Evolutionary conservation across 2,888 invertebrate genomes (phyloP).

Genomic region (Lamellibrachia columna): DNA sequence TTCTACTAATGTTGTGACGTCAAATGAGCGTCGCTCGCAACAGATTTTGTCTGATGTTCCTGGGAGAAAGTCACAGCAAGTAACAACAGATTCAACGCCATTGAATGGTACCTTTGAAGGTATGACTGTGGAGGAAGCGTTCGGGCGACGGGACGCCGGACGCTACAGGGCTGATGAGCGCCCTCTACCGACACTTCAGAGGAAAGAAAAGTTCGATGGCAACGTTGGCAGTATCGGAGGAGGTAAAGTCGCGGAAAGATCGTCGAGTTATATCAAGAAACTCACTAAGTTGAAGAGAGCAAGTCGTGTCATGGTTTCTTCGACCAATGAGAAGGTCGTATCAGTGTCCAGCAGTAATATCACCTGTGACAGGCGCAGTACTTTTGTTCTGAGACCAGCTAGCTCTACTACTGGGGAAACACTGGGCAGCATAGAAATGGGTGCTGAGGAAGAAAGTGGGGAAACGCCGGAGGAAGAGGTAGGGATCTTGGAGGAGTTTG

Average conservation of each 20-base stretch:
- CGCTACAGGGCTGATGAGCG: background rate
- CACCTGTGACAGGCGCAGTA: background rate
- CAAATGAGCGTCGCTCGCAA: background rate
- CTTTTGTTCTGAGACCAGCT: background rate
- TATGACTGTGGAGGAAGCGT: background rate
- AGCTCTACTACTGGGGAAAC: background rate
- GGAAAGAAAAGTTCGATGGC: background rate
- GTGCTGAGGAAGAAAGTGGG: background rate
- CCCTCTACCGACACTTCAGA: background rate
- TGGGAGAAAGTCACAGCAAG: background rate
- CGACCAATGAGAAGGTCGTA: background rate
- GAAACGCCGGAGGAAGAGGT: background rate
- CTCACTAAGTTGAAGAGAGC: background rate
- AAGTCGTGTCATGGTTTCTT: slow-evolving; percentile 5
- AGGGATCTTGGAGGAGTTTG: slow-evolving; percentile 16
- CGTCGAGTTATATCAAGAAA: background rate
- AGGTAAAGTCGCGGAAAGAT: background rate
- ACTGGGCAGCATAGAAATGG: background rate
- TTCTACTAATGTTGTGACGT: background rate
- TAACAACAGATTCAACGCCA: background rate
- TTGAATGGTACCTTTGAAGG: background rate
- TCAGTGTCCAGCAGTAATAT: background rate
- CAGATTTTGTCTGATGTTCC: background rate
- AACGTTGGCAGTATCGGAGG: background rate
- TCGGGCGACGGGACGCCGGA: background rate